These are phyloP conservation scores for Mallotus villosus DNA, from an alignment of 2,797 vertebrate species.

Conservation along the genomic window DNA sequence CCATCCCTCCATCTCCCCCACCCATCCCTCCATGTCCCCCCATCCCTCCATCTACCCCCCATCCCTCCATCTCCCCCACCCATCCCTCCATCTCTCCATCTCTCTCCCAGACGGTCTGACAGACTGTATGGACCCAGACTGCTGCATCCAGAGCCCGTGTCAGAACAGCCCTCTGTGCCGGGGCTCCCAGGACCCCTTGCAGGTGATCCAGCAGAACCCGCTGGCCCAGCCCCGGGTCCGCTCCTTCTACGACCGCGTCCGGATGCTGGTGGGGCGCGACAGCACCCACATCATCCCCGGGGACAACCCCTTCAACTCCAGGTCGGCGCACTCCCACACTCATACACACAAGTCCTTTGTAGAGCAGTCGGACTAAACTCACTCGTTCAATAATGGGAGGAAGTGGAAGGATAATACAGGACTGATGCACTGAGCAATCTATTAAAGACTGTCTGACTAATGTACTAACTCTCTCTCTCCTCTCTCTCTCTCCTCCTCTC, in stretches of 20 bases:
- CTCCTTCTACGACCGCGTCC: constrained; percentile 96
- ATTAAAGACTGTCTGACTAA: not conserved
- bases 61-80: not conserved
- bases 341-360: constrained; percentile 25
- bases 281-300: constrained; percentile 94
- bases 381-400: too few species aligned
- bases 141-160: constrained; percentile 93
- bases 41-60: not conserved
- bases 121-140: constrained; percentile 98
- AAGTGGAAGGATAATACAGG: too few species aligned
- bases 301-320: constrained; percentile 96
- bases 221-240: constrained; percentile 77
- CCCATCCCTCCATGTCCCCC: too few species aligned
- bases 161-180: constrained; percentile 92
- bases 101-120: constrained; percentile 87
- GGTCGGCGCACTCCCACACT: constrained; percentile 62
- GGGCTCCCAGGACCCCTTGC: constrained; percentile 92
- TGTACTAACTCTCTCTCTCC: not conserved
- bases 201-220: constrained; percentile 92
- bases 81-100: constrained; percentile 5
- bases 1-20: not conserved
- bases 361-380: constrained; percentile 72
- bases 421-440: not conserved
- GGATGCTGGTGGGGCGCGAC: constrained; percentile 92
- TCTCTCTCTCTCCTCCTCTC: constrained; percentile 10